A percentile compares a stretch with the other conserved stretches of the same genome.
phyloP scores from a whole-genome alignment of 2,113 vertebrate species.

The Anser brachyrhynchus region DNA sequence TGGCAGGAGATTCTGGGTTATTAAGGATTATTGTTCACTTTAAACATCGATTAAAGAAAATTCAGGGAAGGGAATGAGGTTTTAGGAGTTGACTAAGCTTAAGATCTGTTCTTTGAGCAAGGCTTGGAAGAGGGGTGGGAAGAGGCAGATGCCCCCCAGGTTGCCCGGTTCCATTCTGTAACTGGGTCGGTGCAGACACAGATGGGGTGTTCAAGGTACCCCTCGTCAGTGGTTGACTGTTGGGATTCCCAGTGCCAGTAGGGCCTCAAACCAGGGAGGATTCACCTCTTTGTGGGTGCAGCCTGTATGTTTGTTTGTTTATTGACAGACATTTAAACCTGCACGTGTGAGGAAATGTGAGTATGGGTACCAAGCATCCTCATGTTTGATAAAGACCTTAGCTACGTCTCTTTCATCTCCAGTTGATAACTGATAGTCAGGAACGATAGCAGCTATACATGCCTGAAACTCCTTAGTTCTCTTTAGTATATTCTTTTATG shows the following conservation, averaged over 20 bases:
- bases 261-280: background rate
- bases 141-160: background rate
- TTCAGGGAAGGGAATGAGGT: background rate
- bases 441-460: background rate
- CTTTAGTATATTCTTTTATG: background rate
- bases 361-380: background rate
- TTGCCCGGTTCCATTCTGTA: background rate
- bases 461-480: background rate
- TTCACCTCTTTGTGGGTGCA: background rate
- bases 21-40: background rate
- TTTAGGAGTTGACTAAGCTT: background rate
- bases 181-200: background rate
- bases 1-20: background rate
- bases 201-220: background rate
- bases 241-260: fast-evolving
- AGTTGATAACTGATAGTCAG: background rate
- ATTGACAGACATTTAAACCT: background rate
- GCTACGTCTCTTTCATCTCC: background rate
- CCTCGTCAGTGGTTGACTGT: background rate
- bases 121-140: background rate
- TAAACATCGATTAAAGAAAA: background rate
- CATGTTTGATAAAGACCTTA: background rate
- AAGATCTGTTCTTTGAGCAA: background rate
- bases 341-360: background rate
- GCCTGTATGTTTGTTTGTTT: background rate